Base-by-base conservation (phyloP, 2,113 vertebrate species). In the Tachycineta bicolor region DNA sequence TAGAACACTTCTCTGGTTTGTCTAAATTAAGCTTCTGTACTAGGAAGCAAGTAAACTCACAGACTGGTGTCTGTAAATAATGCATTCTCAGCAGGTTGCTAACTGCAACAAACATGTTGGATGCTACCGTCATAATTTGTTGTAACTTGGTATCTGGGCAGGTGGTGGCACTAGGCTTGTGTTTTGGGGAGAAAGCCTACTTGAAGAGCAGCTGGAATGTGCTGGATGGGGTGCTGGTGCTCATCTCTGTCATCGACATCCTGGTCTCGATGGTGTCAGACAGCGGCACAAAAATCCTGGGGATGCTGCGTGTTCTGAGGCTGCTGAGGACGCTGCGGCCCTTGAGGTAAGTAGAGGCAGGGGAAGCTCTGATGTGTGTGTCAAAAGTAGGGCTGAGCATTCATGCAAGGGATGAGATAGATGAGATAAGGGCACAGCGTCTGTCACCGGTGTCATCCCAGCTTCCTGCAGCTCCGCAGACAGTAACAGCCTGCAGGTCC, bases 201-300 rank as follows among this genome's bases (percentile, higher is more conserved):
- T 98, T 99, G 97, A 99, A 98, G 90, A 99, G 99, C 98, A 99
- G 98, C 97, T 99, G 99, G 99, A 99, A 99, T 17, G 64, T 99
- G 77, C 98, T 99, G 87, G 99, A 99, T 21, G 99, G 99, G 65
- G 98, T 99, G 97, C 95, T 99, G 95, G 99, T 99, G 96, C 98
- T 99, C 97, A 99, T 99, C 96, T 99, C 99, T 0, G 98, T 99
- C 75, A 99, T 99, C 16, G 99, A 99, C 97, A 99, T 99, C 97
- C 98, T 99, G 89, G 99, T 99, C 91, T 99, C 99, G 2, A 93
- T 99, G 98, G 98, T 99, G 92, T 99, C 99, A 8, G 99, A 99
- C 97, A 99, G 98, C 1, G 98, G 99, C 56, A 99, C 99, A 3
- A 99, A 99, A 97, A 99, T 99, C 96, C 98, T 99, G 92, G 99